These are phyloP conservation scores for Melolontha melolontha DNA, from an alignment of 2,888 invertebrate genomes.

Conservation along the genomic window DNA sequence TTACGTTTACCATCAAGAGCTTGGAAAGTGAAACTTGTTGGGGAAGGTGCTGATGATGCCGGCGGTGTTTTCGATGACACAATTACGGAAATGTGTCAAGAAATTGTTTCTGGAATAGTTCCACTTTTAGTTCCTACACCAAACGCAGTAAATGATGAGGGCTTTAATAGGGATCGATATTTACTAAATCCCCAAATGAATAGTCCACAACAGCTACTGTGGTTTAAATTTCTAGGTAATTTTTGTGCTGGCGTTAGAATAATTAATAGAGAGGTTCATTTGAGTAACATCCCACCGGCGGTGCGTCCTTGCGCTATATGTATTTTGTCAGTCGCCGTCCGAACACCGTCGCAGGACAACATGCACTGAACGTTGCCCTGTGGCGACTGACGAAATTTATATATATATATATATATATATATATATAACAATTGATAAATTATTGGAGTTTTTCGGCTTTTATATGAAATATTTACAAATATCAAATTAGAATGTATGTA, in stretches of 20 bases:
- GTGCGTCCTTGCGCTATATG: no score
- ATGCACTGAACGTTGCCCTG: no score
- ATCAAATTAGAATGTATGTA: no score
- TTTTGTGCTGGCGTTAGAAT: neutral
- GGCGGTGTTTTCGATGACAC: conserved; percentile 79
- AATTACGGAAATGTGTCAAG: conserved; percentile 76
- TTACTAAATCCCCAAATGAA: conserved; percentile 71
- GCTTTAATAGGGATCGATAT: conserved; percentile 73
- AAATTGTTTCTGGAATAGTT: conserved; percentile 70
- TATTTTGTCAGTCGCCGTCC: no score
- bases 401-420: no score
- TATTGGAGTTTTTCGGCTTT: no score
- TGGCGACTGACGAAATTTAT: no score
- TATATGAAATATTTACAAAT: no score
- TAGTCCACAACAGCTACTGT: conserved; percentile 68
- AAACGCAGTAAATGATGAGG: conserved; percentile 72
- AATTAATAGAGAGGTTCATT: no score
- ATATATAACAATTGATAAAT: no score
- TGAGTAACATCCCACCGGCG: no score
- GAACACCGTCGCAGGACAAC: no score
- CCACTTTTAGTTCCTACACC: conserved; percentile 73
- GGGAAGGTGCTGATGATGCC: conserved; percentile 77
- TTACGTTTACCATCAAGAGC: conserved; percentile 73
- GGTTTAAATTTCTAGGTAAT: conserved; percentile 73
- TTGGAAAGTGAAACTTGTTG: conserved; percentile 75